phyloP scores from a whole-genome alignment of 2,113 vertebrate species.

The Charadrius vociferus region DNA sequence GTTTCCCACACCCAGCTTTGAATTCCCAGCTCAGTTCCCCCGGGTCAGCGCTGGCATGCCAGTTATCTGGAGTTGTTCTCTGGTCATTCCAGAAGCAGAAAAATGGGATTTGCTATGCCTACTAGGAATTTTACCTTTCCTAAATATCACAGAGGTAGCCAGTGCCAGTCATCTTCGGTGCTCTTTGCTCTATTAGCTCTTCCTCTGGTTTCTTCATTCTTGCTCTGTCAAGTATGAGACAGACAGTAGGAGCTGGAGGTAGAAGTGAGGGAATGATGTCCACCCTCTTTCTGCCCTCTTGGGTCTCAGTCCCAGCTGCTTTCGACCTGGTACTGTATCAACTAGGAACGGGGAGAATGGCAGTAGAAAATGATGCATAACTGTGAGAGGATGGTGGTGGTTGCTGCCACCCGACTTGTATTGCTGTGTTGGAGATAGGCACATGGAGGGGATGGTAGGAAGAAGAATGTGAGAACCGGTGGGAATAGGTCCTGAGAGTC shows the following conservation, averaged over 20 bases:
- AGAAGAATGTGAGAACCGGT: background rate
- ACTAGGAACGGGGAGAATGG: background rate
- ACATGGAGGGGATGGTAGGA: background rate
- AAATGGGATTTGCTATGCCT: background rate
- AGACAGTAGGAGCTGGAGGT: background rate
- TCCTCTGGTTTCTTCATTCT: background rate
- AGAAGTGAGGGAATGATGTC: background rate
- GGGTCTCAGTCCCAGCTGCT: background rate
- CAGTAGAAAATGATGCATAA: background rate
- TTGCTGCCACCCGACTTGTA: background rate
- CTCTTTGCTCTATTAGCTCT: background rate
- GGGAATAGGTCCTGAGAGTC: background rate
- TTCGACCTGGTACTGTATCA: background rate
- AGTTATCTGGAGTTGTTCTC: background rate
- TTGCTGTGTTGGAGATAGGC: background rate
- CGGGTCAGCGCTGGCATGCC: background rate
- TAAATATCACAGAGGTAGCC: background rate
- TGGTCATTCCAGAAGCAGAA: background rate
- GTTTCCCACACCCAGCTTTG: background rate
- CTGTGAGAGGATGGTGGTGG: background rate
- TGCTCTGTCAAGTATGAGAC: background rate
- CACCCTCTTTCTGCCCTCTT: background rate
- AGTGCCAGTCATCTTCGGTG: background rate
- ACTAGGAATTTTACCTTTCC: background rate
- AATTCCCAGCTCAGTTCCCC: background rate